Base-by-base conservation (phyloP, 2,888 invertebrate species). In the Macrophya annulata region DNA sequence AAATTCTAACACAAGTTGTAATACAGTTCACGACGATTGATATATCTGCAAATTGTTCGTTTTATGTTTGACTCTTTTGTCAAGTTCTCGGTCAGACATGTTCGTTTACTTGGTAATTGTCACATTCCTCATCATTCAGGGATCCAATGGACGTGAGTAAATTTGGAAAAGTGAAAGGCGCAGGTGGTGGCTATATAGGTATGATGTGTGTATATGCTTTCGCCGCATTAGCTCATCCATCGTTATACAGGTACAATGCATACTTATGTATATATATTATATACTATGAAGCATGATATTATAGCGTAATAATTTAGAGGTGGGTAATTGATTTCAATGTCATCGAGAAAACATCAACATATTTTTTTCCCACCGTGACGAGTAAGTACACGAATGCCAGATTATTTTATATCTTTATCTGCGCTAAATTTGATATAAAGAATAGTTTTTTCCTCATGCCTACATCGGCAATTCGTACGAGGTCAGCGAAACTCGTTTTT, bases 111-210 rank as follows among this genome's bases (percentile, higher is more conserved):
- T 68, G n/a, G 83, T 25, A 31, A 25, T 83, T 68, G 12, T 83
- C 62, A 31, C 17, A 0, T 48, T 68, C 9, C 37, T 83, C 21
- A 10, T 62, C 48, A 21, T 83, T 17, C 43, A 21, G 71, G 68
- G 31, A 68, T 68, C 68, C 51, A 5, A 65, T 51, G 83, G 68
- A 68, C 83, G 83, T 83, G 83, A 83, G 83, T 83, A 83, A 25
- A 17, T 68, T 71, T n/a, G 15, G 17, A 40, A 48, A 43, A 81
- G 25, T 43, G 40, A 62, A 81, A 81, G 43, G 21, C 25, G 81
- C 62, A 81, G 81, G 81, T 59, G 81, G 40, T 81, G 81, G 62
- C 81, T 81, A 48, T 74, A 6, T 1, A 6, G n/a, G 55, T 8
- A n/a, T n/a, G 55, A 5, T 55, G n/a, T 55, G 55, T 17, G 55